phyloP scores from a whole-genome alignment of 2,797 vertebrate species.

The Astyanax mexicanus region DNA sequence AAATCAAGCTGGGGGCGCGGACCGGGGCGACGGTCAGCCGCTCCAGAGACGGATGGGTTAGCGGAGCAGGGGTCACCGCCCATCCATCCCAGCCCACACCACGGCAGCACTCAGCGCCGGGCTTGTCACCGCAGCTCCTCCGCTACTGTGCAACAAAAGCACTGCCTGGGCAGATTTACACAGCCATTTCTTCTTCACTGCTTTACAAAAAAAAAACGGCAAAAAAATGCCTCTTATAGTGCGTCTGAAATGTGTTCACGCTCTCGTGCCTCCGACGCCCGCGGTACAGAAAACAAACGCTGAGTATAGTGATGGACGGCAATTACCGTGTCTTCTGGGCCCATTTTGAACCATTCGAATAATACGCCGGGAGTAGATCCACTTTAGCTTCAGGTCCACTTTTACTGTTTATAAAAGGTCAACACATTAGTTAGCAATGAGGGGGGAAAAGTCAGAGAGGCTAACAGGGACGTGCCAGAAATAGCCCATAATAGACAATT shows the following conservation, averaged over 20 bases:
- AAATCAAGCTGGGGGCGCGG: conserved; percentile 50
- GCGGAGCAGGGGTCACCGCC: conserved; percentile 58
- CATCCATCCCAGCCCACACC: conserved; percentile 51
- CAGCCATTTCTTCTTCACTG: conserved; percentile 3
- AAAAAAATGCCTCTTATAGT: not conserved
- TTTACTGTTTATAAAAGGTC: conserved; percentile 27
- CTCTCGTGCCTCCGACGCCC: not conserved
- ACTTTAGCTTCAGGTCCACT: conserved; percentile 6
- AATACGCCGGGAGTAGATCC: not conserved
- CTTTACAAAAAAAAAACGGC: not conserved
- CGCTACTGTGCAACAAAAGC: conserved; percentile 5
- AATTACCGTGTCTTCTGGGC: not conserved
- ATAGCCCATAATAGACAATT: not conserved
- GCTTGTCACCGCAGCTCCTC: not conserved
- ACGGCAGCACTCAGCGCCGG: not conserved
- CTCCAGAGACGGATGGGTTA: conserved; percentile 53
- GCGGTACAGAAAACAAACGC: conserved; percentile 5
- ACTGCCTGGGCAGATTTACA: conserved; percentile 20
- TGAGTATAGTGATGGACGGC: conserved; percentile 15
- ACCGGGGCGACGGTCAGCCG: conserved; percentile 44
- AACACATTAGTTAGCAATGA: conserved; percentile 12
- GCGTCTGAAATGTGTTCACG: conserved; percentile 11
- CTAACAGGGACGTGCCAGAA: not conserved
- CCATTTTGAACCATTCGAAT: conserved; percentile 9
- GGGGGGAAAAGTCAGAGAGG: not conserved